These are phyloP conservation scores for Rhegmatorhina hoffmannsi DNA, from an alignment of 2,113 vertebrate genomes.

Conservation along the genomic window DNA sequence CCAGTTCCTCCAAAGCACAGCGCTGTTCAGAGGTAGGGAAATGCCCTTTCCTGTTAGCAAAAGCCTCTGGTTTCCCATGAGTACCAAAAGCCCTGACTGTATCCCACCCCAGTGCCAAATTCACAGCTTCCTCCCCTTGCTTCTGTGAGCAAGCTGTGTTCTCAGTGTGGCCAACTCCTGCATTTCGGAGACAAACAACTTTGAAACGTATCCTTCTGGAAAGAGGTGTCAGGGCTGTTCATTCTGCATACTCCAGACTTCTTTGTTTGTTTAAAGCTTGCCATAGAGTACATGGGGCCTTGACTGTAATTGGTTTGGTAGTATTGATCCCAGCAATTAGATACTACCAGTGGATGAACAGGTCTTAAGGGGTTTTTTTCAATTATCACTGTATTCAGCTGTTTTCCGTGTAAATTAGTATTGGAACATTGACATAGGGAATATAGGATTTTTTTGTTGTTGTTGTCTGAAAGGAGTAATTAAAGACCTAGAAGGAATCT, in stretches of 20 bases:
- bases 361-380: not conserved
- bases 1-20: not conserved
- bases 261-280: not conserved
- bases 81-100: not conserved
- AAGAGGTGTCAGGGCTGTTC: not conserved
- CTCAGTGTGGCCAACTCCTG: not conserved
- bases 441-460: not conserved
- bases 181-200: not conserved
- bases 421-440: not conserved
- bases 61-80: not conserved
- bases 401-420: constrained; percentile 11
- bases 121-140: not conserved
- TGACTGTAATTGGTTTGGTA: not conserved
- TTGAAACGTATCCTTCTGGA: not conserved
- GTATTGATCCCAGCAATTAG: not conserved
- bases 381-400: constrained; percentile 13
- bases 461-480: constrained; percentile 40
- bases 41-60: not conserved
- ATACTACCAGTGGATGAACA: constrained; percentile 7
- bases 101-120: not conserved
- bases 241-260: not conserved
- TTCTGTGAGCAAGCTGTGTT: not conserved
- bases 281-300: constrained; percentile 4
- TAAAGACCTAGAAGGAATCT: constrained; percentile 37
- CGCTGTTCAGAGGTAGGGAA: not conserved